phyloP scores from a whole-genome alignment of 2,113 vertebrate genomes.

The Tragelaphus strepsiceros region DNA sequence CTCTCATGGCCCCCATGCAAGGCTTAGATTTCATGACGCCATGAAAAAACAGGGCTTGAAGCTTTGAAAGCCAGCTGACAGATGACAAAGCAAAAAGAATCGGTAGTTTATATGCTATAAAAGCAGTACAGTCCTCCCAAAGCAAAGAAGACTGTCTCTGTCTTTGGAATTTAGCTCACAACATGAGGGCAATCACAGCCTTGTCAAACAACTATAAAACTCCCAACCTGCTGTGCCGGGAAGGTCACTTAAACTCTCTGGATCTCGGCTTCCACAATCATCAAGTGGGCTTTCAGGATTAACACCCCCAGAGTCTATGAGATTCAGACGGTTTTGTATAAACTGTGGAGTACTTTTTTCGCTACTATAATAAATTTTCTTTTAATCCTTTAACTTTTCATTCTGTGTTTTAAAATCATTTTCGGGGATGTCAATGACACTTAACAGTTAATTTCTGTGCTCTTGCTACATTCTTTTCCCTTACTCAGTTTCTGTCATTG shows the following conservation, averaged over 20 bases:
- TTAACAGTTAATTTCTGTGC: neutral
- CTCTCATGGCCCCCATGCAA: neutral
- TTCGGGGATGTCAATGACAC: neutral
- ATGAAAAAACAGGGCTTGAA: slow-evolving; percentile 7
- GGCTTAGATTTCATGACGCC: neutral
- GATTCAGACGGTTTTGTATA: neutral
- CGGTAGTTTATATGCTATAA: neutral
- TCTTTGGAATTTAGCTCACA: slow-evolving; percentile 54
- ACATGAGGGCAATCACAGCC: slow-evolving; percentile 58
- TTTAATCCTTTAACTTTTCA: neutral
- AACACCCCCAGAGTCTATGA: neutral
- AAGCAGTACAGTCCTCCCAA: neutral
- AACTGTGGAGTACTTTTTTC: neutral
- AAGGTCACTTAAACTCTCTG: slow-evolving; percentile 34
- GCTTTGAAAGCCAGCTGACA: slow-evolving; percentile 5
- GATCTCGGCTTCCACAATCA: neutral
- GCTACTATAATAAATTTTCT: neutral
- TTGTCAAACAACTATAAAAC: slow-evolving; percentile 43
- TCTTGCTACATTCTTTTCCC: neutral
- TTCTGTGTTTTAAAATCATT: slow-evolving; percentile 10
- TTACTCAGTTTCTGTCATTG: neutral
- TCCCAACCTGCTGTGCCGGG: slow-evolving; percentile 30
- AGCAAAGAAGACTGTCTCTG: slow-evolving; percentile 31
- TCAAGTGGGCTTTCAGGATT: slow-evolving; percentile 36
- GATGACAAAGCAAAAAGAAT: slow-evolving; percentile 54